Base-by-base conservation (phyloP, 2,888 invertebrate genomes). In the Apomyelois bistriatella region DNA sequence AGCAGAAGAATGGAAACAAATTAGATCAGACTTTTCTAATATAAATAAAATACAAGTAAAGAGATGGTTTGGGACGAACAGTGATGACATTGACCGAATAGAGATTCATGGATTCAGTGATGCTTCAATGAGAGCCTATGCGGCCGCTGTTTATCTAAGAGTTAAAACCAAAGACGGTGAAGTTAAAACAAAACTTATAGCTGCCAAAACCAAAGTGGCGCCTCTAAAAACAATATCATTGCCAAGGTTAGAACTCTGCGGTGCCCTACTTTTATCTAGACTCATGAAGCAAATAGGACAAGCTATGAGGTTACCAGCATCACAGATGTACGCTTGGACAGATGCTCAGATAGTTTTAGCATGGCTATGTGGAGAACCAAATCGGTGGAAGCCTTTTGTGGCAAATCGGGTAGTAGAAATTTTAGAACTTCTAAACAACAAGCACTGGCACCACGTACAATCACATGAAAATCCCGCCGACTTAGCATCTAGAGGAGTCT, bases 391-490 rank as follows among this genome's bases (percentile, higher is more conserved):
- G 9, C 16, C 37, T 12, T n/a, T 37, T 12, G 37, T 37, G 12
- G 37, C 37, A 37, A 41, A 17, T 17, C 16, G 41, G 2, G 41
- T 41, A 1, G 41, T 41, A 2, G 41, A 41, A 41, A 41, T 41
- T 4, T 15, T 41, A 5, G 41, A 41, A 8, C 7, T 17, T 9
- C n/a, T 41, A 2, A 41, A 28, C 8, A 48, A 41, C 10, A 42
- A 50, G 38, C 41, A 17, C 10, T 54, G 54, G 54, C 17, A 36
- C 13, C 52, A 54, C 38, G 62, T 65, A 3, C 12, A 37, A 36
- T 59, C 65, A 10, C 5, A 49, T 7, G 48, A 60, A 3, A 66
- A 63, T 38, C 62, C 68, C 0, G 65, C 66, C 1, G 65, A 66
- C n/a, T 22, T 62, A 1, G 64, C 55, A 0, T 61, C 64, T 4